These are phyloP conservation scores for Arizona elegans DNA, from an alignment of 2,113 vertebrate species.

Conservation along the genomic window DNA sequence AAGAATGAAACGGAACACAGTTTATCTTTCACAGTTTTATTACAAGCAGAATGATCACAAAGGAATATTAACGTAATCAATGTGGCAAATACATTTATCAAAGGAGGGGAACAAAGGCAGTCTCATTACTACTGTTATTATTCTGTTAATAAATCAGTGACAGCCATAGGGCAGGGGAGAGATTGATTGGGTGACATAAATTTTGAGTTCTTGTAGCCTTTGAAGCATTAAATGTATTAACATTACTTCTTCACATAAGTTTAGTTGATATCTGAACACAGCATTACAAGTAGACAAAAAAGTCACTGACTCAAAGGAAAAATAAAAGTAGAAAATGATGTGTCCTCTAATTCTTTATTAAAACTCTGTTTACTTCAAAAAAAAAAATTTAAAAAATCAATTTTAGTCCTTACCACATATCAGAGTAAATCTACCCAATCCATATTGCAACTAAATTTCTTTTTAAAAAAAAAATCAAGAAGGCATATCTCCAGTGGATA, in stretches of 20 bases:
- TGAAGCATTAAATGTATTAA: constrained; percentile 67
- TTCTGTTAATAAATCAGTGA: constrained; percentile 49
- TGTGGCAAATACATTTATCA: constrained; percentile 39
- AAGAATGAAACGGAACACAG: constrained; percentile 3
- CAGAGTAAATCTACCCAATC: constrained; percentile 46
- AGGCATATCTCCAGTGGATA: constrained; percentile 8
- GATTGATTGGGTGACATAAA: constrained; percentile 59
- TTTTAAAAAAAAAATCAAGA: neutral
- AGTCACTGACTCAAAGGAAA: constrained; percentile 50
- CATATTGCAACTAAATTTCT: constrained; percentile 22
- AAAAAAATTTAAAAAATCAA: too few relatives aligned
- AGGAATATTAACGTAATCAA: constrained; percentile 57
- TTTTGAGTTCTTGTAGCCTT: constrained; percentile 60
- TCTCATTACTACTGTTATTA: constrained; percentile 42
- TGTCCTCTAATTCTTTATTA: constrained; percentile 37
- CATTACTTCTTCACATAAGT: constrained; percentile 62
- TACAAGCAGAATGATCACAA: constrained; percentile 35
- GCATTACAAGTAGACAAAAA: constrained; percentile 63
- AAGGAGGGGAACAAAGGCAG: constrained; percentile 18
- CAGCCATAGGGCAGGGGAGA: constrained; percentile 15
- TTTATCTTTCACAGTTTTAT: constrained; percentile 49
- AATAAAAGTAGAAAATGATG: constrained; percentile 49
- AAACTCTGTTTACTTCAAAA: constrained; percentile 27
- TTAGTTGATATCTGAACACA: constrained; percentile 51
- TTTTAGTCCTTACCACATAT: constrained; percentile 31